Conservation (phyloP, 2,888 invertebrate species). For the Rapana venosa region DNA sequence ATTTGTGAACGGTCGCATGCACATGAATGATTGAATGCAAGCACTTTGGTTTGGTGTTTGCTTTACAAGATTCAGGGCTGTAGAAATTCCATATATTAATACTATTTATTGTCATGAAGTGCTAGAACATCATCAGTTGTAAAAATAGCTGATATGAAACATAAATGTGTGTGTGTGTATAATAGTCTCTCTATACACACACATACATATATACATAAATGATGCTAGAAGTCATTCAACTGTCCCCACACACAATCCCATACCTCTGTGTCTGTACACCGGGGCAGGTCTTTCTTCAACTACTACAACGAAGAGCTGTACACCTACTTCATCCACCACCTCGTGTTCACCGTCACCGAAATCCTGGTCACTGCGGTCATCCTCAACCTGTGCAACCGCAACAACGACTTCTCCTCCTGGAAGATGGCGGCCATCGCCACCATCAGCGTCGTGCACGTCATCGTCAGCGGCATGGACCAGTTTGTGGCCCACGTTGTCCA, state of each 20-base stretch:
- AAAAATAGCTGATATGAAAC: no score
- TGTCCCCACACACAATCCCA: no score
- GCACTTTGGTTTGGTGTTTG: no score
- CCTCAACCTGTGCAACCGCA: constrained; percentile 69
- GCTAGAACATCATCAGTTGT: no score
- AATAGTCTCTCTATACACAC: neutral
- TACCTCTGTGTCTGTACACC: neutral
- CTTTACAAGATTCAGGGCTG: no score
- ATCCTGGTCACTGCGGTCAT: constrained; percentile 71
- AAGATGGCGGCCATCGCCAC: constrained; percentile 72
- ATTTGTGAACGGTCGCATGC: no score
- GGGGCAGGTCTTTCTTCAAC: constrained; percentile 67
- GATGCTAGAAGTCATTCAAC: neutral
- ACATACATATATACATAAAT: neutral
- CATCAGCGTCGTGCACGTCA: constrained; percentile 74
- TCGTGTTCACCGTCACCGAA: constrained; percentile 76
- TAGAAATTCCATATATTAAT: no score
- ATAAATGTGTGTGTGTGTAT: constrained; percentile 21
- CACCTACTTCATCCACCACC: constrained; percentile 72
- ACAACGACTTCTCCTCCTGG: constrained; percentile 69
- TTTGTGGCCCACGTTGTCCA: constrained; percentile 73
- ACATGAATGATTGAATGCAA: no score
- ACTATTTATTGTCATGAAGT: no score
- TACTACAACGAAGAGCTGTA: constrained; percentile 77
- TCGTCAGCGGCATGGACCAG: constrained; percentile 74